Evolutionary conservation across 2,113 vertebrate genomes (phyloP).

Genomic region (Menura novaehollandiae): DNA sequence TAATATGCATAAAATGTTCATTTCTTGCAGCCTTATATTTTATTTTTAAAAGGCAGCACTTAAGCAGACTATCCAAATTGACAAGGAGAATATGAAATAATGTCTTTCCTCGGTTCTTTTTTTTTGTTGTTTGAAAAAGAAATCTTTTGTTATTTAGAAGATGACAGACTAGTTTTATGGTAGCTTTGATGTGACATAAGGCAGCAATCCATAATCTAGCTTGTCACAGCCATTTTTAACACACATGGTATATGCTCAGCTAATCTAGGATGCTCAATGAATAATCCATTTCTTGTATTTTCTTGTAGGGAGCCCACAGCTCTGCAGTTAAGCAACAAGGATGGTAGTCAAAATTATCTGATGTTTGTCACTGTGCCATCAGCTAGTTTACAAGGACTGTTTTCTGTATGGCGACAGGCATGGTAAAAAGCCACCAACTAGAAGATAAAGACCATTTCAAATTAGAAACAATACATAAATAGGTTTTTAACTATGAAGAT

Average conservation of each 20-base stretch:
- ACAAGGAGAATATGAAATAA: constrained; percentile 61
- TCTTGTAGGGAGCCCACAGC: background rate
- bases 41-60: constrained; percentile 44
- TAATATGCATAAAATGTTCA: constrained; percentile 74
- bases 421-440: background rate
- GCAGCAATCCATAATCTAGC: constrained; percentile 41
- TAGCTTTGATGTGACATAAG: constrained; percentile 55
- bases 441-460: background rate
- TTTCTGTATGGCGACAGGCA: background rate
- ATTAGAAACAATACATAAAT: background rate
- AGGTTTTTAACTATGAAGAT: background rate
- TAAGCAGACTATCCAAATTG: constrained; percentile 58
- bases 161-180: constrained; percentile 24
- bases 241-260: background rate
- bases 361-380: background rate
- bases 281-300: background rate
- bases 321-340: background rate
- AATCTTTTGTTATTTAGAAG: constrained; percentile 37
- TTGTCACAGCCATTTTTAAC: constrained; percentile 39
- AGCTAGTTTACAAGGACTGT: background rate
- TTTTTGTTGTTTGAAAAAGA: background rate
- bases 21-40: constrained; percentile 67
- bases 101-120: background rate
- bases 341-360: background rate
- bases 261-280: constrained; percentile 14